These are phyloP conservation scores for Caenorhabditis doughertyi DNA, from an alignment of 2,888 invertebrate genomes.

Conservation along the genomic window DNA sequence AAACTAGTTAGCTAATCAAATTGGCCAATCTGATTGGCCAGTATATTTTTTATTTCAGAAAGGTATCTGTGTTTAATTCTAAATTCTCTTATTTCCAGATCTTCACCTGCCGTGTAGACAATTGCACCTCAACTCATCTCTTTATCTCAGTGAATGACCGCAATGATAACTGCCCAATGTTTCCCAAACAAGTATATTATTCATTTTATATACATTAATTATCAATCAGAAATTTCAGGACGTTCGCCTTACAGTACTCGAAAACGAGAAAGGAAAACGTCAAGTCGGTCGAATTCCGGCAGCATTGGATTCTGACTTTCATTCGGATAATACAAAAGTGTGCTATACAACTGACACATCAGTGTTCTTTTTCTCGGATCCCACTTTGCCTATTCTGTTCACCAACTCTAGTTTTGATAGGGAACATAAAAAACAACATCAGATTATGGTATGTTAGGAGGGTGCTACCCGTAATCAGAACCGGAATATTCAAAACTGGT, in stretches of 20 bases:
- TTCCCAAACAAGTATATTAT: conserved; percentile 66
- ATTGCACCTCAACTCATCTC: conserved; percentile 69
- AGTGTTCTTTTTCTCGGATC: conserved; percentile 67
- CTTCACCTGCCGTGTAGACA: conserved; percentile 61
- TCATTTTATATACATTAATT: no score
- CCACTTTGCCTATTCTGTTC: conserved; percentile 68
- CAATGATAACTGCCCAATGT: conserved; percentile 77
- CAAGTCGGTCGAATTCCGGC: conserved; percentile 70
- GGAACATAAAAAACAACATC: conserved; percentile 68
- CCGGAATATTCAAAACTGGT: no score
- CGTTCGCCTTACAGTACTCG: conserved; percentile 63
- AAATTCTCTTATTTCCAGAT: conserved; percentile 24
- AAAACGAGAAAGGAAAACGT: conserved; percentile 67
- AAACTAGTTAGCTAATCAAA: no score
- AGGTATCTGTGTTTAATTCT: no score
- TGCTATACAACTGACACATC: conserved; percentile 70
- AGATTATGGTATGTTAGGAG: conserved; percentile 60
- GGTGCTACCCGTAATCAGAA: no score
- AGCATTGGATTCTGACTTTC: conserved; percentile 71
- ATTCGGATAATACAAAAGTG: conserved; percentile 73
- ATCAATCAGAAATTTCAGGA: conserved; percentile 38
- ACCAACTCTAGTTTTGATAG: conserved; percentile 71
- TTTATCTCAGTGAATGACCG: conserved; percentile 75
- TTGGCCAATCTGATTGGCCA: no score
- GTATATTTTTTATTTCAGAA: no score